Evolutionary conservation across 2,888 invertebrate genomes (phyloP).

Genomic region (Drosophila formosana): DNA sequence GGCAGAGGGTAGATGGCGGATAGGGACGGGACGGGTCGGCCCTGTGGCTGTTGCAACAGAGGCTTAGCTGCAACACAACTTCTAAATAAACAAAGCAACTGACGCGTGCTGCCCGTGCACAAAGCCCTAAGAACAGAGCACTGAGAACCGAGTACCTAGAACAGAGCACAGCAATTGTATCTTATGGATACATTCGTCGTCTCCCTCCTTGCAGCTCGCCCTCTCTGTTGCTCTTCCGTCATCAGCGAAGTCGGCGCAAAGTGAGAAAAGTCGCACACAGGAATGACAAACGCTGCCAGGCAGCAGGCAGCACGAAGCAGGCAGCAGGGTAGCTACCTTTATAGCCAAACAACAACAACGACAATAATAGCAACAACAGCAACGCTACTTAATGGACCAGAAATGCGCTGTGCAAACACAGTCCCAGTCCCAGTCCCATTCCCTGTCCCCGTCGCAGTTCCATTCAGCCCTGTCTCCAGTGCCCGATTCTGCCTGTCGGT

Average conservation of each 20-base stretch:
- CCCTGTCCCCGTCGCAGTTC: neutral
- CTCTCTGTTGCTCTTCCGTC: neutral
- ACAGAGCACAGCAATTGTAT: conserved; percentile 65
- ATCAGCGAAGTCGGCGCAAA: conserved; percentile 34
- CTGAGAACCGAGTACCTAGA: neutral
- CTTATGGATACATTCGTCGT: conserved; percentile 56
- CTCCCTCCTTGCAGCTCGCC: conserved; percentile 6
- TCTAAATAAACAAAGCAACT: conserved; percentile 67
- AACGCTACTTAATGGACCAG: conserved; percentile 79
- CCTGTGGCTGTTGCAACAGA: conserved; percentile 45
- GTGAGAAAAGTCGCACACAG: conserved; percentile 81
- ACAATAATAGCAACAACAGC: conserved; percentile 33
- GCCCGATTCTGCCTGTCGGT: conserved; percentile 10
- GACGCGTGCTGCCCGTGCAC: conserved; percentile 62
- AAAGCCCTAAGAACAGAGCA: neutral
- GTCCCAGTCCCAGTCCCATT: conserved; percentile 12
- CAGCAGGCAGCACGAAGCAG: conserved; percentile 7
- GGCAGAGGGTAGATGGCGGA: neutral
- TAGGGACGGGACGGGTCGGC: neutral
- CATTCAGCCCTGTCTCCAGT: neutral
- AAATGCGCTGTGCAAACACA: conserved; percentile 79
- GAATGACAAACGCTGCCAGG: conserved; percentile 64
- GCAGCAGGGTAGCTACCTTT: conserved; percentile 54
- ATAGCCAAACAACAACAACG: conserved; percentile 35
- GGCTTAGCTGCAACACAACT: conserved; percentile 60